Percentiles rank a stretch among this genome's conserved stretches.
Evolutionary conservation across 2,113 vertebrate species (phyloP).

Genomic region (Lampris incognitus): DNA sequence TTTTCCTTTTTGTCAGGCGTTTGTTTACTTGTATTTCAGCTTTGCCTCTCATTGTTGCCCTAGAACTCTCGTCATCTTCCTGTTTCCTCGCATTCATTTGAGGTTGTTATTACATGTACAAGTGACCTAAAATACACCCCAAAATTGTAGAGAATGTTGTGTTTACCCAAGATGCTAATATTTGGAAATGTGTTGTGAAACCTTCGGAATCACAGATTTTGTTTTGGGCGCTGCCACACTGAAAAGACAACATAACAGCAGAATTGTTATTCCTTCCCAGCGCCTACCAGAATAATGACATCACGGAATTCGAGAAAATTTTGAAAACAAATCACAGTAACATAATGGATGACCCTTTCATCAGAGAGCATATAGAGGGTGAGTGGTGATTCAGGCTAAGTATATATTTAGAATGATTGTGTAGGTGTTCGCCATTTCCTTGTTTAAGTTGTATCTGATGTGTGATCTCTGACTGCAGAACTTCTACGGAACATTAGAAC

Average conservation of each 20-base stretch:
- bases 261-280: slow-evolving; percentile 77
- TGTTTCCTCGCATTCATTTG: slow-evolving; percentile 33
- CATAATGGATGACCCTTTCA: slow-evolving; percentile 99
- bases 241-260: slow-evolving; percentile 37
- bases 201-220: slow-evolving; percentile 36
- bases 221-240: slow-evolving; percentile 48
- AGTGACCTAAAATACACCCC: slow-evolving; percentile 26
- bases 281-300: slow-evolving; percentile 99
- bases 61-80: too few species aligned
- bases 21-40: not conserved
- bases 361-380: slow-evolving; percentile 99
- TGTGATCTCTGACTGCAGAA: slow-evolving; percentile 84
- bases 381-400: slow-evolving; percentile 59
- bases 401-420: not conserved
- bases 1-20: not conserved
- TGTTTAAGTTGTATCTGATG: not conserved
- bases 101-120: slow-evolving; percentile 39
- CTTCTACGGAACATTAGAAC: slow-evolving; percentile 99
- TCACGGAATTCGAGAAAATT: slow-evolving; percentile 99
- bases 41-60: not conserved
- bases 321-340: slow-evolving; percentile 99
- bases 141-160: slow-evolving; percentile 50
- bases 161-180: slow-evolving; percentile 47
- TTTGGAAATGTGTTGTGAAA: slow-evolving; percentile 43
- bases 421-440: not conserved